These are phyloP conservation scores for Clarias laeviceps DNA, from an alignment of 2,797 vertebrate genomes.

Conservation along the genomic window DNA sequence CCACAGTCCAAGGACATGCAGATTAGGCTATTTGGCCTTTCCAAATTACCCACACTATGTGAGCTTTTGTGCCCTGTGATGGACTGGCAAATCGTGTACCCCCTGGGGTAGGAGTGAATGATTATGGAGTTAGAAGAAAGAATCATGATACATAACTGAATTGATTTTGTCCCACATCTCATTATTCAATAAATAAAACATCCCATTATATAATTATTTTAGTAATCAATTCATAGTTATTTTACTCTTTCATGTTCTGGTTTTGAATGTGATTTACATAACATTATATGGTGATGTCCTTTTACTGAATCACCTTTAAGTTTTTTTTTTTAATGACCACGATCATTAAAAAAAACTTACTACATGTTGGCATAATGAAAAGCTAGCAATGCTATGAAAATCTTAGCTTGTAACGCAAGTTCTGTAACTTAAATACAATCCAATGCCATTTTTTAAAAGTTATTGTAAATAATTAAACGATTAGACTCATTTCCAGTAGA, in stretches of 20 bases:
- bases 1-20: no score
- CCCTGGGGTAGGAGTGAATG: no score
- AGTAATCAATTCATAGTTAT: no score
- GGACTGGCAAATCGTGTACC: no score
- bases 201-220: background rate
- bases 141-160: no score
- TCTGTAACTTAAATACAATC: background rate
- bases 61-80: no score
- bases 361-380: background rate
- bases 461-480: background rate
- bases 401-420: background rate
- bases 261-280: background rate
- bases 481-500: background rate
- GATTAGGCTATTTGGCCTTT: no score
- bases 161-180: no score
- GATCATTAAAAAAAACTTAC: background rate
- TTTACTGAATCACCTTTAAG: constrained; percentile 24
- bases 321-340: constrained; percentile 5
- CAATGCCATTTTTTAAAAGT: background rate
- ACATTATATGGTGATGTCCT: constrained; percentile 14
- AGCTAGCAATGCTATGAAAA: background rate
- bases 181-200: background rate
- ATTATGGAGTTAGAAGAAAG: no score
- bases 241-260: background rate
- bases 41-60: no score